These are phyloP conservation scores for Xestobium rufovillosum DNA, from an alignment of 2,888 invertebrate species.

Conservation along the genomic window DNA sequence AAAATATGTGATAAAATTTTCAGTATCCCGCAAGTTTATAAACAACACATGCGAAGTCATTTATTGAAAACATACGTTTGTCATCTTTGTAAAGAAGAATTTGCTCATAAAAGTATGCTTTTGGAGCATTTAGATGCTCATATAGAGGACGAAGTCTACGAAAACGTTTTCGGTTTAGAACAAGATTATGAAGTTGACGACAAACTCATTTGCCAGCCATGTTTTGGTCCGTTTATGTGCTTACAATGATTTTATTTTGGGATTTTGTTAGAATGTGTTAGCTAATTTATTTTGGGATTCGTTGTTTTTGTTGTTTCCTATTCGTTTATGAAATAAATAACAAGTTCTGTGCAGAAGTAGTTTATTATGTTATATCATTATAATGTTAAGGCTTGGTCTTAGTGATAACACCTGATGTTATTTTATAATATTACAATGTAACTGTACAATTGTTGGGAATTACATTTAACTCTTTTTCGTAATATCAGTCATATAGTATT, in stretches of 20 bases:
- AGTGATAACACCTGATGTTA: constrained; percentile 45
- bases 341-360: constrained; percentile 43
- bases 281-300: no score
- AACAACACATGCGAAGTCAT: constrained; percentile 29
- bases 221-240: no score
- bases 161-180: constrained; percentile 32
- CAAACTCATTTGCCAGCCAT: no score
- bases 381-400: constrained; percentile 48
- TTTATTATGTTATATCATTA: constrained; percentile 43
- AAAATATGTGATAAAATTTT: constrained; percentile 28
- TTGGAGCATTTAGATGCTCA: constrained; percentile 29
- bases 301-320: no score
- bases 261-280: no score
- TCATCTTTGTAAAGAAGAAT: constrained; percentile 29
- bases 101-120: constrained; percentile 25
- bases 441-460: constrained; percentile 39
- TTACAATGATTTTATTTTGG: no score
- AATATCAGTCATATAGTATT: no score
- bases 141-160: constrained; percentile 28
- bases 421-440: constrained; percentile 39
- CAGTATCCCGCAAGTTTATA: constrained; percentile 21
- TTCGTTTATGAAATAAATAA: no score
- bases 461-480: constrained; percentile 16
- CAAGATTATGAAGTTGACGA: constrained; percentile 24
- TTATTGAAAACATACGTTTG: constrained; percentile 29